Evolutionary conservation across 2,797 vertebrate genomes (phyloP).

Genomic region (Ptychadena robeensis): DNA sequence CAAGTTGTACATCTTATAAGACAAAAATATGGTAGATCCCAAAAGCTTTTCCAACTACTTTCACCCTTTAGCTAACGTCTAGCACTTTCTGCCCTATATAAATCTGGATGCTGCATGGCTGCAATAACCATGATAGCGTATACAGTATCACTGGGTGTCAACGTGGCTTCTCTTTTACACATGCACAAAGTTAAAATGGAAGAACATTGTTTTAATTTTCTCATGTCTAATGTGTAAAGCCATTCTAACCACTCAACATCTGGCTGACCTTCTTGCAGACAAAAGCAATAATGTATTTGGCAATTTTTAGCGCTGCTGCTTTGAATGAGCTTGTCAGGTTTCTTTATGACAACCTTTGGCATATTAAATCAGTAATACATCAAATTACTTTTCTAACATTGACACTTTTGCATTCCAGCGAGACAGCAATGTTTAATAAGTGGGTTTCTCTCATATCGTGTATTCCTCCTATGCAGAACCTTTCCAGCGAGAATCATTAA

Average conservation of each 20-base stretch:
- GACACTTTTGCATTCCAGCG: conserved; percentile 51
- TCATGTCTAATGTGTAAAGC: conserved; percentile 31
- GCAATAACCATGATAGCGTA: too few species aligned
- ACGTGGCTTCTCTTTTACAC: not conserved
- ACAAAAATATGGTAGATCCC: too few species aligned
- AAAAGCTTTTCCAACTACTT: too few species aligned
- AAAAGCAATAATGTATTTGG: conserved; percentile 29
- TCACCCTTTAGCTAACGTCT: too few species aligned
- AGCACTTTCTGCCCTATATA: too few species aligned
- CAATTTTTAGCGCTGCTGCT: conserved; percentile 44
- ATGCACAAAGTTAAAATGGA: not conserved
- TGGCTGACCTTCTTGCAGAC: conserved; percentile 51
- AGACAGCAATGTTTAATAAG: conserved; percentile 36
- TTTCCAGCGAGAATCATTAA: conserved; percentile 51
- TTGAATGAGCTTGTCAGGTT: conserved; percentile 52
- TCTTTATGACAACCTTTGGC: conserved; percentile 56
- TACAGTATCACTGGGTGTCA: too few species aligned
- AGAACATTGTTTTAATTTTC: conserved; percentile 44
- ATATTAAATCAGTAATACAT: conserved; percentile 54
- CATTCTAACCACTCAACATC: conserved; percentile 55
- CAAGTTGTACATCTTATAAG: too few species aligned
- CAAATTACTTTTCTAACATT: conserved; percentile 59
- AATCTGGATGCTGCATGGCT: too few species aligned
- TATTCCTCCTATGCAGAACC: conserved; percentile 23
- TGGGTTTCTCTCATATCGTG: conserved; percentile 37